A percentile compares a stretch with the other conserved stretches of the same genome.
Evolutionary conservation across 2,888 invertebrate species (phyloP).

Genomic region (Mythimna impura): DNA sequence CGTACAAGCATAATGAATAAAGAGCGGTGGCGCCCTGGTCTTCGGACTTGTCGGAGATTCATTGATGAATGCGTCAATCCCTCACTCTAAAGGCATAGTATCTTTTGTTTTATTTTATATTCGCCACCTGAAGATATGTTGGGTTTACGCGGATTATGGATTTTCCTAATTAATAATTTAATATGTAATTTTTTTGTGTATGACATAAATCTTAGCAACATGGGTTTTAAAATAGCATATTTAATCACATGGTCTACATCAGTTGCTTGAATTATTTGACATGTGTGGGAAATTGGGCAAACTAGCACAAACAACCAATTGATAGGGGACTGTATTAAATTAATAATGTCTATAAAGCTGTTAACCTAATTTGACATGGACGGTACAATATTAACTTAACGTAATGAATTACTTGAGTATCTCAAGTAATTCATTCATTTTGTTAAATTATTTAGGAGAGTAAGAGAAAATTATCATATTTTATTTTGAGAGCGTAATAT

Average conservation of each 20-base stretch:
- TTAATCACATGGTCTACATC: slow-evolving; percentile 6
- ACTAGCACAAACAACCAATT: not conserved
- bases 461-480: not conserved
- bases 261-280: not conserved
- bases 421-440: no score
- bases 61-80: not conserved
- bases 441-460: not conserved
- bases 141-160: not conserved
- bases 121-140: not conserved
- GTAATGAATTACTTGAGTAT: not conserved
- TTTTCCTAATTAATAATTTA: not conserved
- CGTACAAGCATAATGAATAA: not conserved
- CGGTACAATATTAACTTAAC: not conserved
- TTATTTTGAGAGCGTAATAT: not conserved
- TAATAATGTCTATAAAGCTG: not conserved
- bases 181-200: not conserved
- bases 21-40: not conserved
- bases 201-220: not conserved
- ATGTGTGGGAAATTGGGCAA: not conserved
- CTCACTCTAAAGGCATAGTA: not conserved
- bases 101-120: not conserved
- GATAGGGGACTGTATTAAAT: not conserved
- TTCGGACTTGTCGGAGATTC: not conserved
- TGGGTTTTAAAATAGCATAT: slow-evolving; percentile 1
- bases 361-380: slow-evolving; percentile 1